Conservation (phyloP, 2,888 invertebrate genomes). For the Drosophila suboccidentalis region DNA sequence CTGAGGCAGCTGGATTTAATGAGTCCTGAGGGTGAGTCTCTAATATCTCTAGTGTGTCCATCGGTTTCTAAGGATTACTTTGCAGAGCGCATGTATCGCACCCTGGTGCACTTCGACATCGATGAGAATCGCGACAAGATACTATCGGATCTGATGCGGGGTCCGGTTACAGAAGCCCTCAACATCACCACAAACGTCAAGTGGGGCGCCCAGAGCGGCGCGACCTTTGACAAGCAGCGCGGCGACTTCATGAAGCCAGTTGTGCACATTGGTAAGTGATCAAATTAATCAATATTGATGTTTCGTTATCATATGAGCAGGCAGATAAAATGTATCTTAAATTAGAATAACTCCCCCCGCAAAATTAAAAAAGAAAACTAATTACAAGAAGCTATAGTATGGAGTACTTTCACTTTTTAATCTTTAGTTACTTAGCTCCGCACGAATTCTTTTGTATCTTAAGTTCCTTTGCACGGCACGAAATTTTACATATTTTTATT, state of each 20-base stretch:
- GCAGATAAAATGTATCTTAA: not conserved
- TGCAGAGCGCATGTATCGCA: constrained; percentile 82
- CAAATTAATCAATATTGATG: not conserved
- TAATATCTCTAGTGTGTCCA: too few species aligned
- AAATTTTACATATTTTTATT: too few species aligned
- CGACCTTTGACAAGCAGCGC: constrained; percentile 88
- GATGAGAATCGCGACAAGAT: constrained; percentile 79
- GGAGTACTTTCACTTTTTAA: not conserved
- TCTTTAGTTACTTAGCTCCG: too few species aligned
- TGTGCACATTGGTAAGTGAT: constrained; percentile 87
- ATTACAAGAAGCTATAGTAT: not conserved
- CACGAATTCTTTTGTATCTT: not conserved
- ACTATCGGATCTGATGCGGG: constrained; percentile 89
- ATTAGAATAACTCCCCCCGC: not conserved
- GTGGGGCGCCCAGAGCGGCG: constrained; percentile 89
- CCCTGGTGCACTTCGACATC: constrained; percentile 80
- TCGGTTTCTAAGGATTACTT: not conserved
- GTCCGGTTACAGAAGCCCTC: constrained; percentile 89
- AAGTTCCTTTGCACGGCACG: too few species aligned
- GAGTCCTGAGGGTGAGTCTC: constrained; percentile 47
- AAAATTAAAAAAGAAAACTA: not conserved
- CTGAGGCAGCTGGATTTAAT: constrained; percentile 40
- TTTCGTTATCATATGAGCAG: not conserved
- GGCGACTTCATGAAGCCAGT: constrained; percentile 94
- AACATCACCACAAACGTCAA: constrained; percentile 88